These are phyloP conservation scores for Varecia variegata DNA, from an alignment of 2,797 vertebrate genomes.

Conservation along the genomic window DNA sequence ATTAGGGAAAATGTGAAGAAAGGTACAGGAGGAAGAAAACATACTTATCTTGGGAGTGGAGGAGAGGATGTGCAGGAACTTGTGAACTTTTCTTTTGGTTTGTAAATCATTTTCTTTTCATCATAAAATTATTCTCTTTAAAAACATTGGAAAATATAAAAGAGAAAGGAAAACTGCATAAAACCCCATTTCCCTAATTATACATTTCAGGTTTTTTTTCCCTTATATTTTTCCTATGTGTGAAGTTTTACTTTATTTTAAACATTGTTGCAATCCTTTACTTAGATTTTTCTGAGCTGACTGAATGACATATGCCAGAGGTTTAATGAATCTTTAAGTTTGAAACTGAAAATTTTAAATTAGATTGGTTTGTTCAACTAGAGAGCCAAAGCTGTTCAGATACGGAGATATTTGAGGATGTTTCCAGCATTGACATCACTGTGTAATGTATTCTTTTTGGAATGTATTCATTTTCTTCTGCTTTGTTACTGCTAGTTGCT, in stretches of 20 bases:
- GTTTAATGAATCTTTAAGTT: neutral
- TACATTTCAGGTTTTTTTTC: neutral
- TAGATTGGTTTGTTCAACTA: neutral
- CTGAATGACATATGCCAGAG: neutral
- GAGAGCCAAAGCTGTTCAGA: neutral
- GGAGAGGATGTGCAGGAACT: neutral
- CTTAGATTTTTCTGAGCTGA: conserved; percentile 9
- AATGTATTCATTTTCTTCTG: conserved; percentile 14
- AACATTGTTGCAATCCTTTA: neutral
- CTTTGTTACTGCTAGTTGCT: conserved; percentile 39
- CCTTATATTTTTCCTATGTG: neutral
- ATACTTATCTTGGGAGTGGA: neutral
- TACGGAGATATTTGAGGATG: neutral
- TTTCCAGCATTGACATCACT: neutral
- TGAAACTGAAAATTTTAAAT: conserved; percentile 6
- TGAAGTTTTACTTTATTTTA: conserved; percentile 42
- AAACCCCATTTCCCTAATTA: neutral
- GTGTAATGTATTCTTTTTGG: neutral
- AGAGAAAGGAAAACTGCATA: neutral
- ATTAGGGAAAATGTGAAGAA: neutral
- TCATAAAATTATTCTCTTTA: neutral
- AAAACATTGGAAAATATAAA: neutral
- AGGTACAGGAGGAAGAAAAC: neutral
- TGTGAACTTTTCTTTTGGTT: neutral
- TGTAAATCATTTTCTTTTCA: neutral